phyloP scores from a whole-genome alignment of 2,888 invertebrate genomes.

The Eristalis arbustorum region DNA sequence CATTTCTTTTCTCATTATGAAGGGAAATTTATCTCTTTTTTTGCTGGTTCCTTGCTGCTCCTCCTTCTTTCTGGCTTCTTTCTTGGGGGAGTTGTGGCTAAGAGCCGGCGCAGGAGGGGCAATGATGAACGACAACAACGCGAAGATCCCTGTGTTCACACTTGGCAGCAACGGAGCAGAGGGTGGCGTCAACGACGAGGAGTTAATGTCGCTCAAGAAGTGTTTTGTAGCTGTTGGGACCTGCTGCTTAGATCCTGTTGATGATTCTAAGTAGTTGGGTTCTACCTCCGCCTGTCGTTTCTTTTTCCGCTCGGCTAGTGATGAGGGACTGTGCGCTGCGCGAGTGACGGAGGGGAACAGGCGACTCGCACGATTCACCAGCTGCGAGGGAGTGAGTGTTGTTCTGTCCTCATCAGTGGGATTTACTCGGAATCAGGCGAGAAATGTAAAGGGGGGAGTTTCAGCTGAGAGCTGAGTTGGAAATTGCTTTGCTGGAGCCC shows the following conservation, averaged over 20 bases:
- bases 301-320: constrained; percentile 32
- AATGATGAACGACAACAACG: constrained; percentile 12
- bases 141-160: constrained; percentile 54
- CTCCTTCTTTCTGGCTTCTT: neutral
- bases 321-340: neutral
- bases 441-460: too few species aligned
- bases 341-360: neutral
- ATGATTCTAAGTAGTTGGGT: constrained; percentile 22
- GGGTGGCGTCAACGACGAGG: constrained; percentile 26
- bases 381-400: neutral
- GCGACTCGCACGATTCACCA: neutral
- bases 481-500: neutral
- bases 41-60: constrained; percentile 23
- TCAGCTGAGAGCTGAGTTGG: neutral
- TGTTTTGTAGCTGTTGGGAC: constrained; percentile 3
- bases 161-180: constrained; percentile 20
- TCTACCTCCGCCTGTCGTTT: neutral
- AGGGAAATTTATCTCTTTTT: constrained; percentile 54
- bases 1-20: constrained; percentile 63
- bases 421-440: neutral
- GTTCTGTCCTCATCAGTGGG: neutral
- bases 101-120: too few species aligned
- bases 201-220: constrained; percentile 55
- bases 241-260: constrained; percentile 20
- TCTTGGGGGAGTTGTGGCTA: neutral